These are phyloP conservation scores for Dorcus parallelipipedus DNA, from an alignment of 2,888 invertebrate genomes.

Conservation along the genomic window DNA sequence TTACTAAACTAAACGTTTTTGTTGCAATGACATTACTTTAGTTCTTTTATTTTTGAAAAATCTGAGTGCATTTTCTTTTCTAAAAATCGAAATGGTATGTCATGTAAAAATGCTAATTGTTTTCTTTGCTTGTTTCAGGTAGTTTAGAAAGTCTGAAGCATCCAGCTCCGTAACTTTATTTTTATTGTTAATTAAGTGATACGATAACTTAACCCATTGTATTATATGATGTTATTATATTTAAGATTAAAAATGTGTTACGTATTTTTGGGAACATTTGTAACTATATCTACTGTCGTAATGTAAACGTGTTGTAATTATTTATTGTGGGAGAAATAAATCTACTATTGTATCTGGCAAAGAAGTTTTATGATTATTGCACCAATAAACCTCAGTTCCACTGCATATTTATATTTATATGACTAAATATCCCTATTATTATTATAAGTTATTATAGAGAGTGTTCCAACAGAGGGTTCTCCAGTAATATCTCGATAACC, in stretches of 20 bases:
- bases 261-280: conserved; percentile 42
- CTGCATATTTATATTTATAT: too few species aligned
- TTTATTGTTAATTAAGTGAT: conserved; percentile 27
- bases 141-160: conserved; percentile 21
- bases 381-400: too few species aligned
- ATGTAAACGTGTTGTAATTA: conserved; percentile 28
- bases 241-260: conserved; percentile 33
- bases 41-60: too few species aligned
- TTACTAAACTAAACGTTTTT: too few species aligned
- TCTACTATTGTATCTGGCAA: conserved; percentile 19
- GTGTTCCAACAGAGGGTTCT: too few species aligned
- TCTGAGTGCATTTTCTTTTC: too few species aligned
- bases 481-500: too few species aligned
- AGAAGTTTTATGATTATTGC: not conserved
- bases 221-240: conserved; percentile 30
- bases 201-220: conserved; percentile 29
- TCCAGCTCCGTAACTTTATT: conserved; percentile 16
- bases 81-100: too few species aligned
- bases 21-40: too few species aligned
- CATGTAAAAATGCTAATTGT: too few species aligned
- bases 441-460: too few species aligned
- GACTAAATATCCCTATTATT: too few species aligned
- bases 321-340: conserved; percentile 29
- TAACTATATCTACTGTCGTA: conserved; percentile 34
- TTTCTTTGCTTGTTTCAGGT: conserved; percentile 16